phyloP scores from a whole-genome alignment of 1,140 invertebrate species.

The Zaprionus gabonicus region DNA sequence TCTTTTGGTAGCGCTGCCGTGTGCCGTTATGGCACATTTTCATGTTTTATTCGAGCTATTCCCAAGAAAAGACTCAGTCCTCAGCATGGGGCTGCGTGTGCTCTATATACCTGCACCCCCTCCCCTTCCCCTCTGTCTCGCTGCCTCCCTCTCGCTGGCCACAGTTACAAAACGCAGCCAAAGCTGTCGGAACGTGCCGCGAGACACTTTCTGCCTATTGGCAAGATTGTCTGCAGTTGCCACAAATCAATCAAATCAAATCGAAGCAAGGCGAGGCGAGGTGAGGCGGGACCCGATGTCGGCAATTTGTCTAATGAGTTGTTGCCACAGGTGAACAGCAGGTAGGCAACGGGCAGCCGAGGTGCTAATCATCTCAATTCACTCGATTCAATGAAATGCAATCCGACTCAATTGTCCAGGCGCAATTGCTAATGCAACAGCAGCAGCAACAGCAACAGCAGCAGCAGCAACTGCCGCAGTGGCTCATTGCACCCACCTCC shows the following conservation, averaged over 20 bases:
- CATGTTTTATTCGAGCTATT: slow-evolving; percentile 60
- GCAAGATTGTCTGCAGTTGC: slow-evolving; percentile 58
- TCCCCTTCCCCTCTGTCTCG: not conserved
- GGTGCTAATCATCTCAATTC: slow-evolving; percentile 69
- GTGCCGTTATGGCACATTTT: slow-evolving; percentile 80
- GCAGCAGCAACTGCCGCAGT: slow-evolving; percentile 11
- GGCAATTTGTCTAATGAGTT: slow-evolving; percentile 83
- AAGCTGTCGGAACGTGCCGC: slow-evolving; percentile 23
- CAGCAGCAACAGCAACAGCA: not conserved
- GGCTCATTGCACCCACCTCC: slow-evolving; percentile 53
- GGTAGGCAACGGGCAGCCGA: slow-evolving; percentile 50
- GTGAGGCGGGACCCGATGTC: not conserved
- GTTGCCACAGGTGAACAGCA: slow-evolving; percentile 74
- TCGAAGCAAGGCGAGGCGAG: not conserved
- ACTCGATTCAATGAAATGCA: slow-evolving; percentile 52
- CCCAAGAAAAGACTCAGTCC: slow-evolving; percentile 65
- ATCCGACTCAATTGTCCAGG: slow-evolving; percentile 55
- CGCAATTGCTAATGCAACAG: slow-evolving; percentile 61
- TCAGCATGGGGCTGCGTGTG: slow-evolving; percentile 22
- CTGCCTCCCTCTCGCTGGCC: not conserved
- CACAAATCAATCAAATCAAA: slow-evolving; percentile 74
- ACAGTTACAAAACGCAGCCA: slow-evolving; percentile 58
- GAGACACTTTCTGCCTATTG: slow-evolving; percentile 55
- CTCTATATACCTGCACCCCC: slow-evolving; percentile 40
- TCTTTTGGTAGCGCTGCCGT: slow-evolving; percentile 34